Percentiles rank a stretch among this genome's conserved stretches.
phyloP scores from a whole-genome alignment of 2,888 invertebrate species.

The Drosophila mettleri region DNA sequence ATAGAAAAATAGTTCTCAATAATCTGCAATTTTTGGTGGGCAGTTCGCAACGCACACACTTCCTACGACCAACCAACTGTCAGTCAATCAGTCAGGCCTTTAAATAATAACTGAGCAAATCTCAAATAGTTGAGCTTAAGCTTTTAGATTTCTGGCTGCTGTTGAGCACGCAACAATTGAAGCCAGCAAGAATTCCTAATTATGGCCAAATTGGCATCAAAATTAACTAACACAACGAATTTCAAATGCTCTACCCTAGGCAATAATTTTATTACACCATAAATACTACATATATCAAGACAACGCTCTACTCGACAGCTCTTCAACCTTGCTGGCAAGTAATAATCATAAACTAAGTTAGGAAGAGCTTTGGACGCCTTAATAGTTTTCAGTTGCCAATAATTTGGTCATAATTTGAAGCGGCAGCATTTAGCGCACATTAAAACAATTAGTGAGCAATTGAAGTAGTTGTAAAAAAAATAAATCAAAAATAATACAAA shows the following conservation, averaged over 20 bases:
- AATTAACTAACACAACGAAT: background rate
- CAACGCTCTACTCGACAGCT: background rate
- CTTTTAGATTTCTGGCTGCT: conserved; percentile 2
- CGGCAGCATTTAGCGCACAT: conserved; percentile 50
- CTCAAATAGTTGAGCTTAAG: background rate
- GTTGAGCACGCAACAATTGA: conserved; percentile 9
- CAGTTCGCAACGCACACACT: conserved; percentile 28
- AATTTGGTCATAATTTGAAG: conserved; percentile 27
- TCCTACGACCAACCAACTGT: conserved; percentile 26
- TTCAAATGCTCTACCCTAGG: conserved; percentile 2
- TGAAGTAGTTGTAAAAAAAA: conserved; percentile 37
- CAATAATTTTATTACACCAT: background rate
- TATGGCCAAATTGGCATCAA: conserved; percentile 2
- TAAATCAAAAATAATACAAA: conserved; percentile 19
- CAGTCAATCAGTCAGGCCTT: background rate
- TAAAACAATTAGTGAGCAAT: conserved; percentile 66
- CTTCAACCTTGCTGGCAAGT: conserved; percentile 5
- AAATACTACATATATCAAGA: background rate
- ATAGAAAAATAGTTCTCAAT: conserved; percentile 43
- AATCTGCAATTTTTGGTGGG: conserved; percentile 40
- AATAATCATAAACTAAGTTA: background rate
- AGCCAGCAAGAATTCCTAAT: conserved; percentile 20
- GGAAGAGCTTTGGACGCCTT: conserved; percentile 7
- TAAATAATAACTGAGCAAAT: conserved; percentile 1
- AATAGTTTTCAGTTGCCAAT: conserved; percentile 23